Evolutionary conservation across 2,113 vertebrate genomes (phyloP), one percentile per base, ranked within the genome.

Genomic region (Electrona antarctica): DNA sequence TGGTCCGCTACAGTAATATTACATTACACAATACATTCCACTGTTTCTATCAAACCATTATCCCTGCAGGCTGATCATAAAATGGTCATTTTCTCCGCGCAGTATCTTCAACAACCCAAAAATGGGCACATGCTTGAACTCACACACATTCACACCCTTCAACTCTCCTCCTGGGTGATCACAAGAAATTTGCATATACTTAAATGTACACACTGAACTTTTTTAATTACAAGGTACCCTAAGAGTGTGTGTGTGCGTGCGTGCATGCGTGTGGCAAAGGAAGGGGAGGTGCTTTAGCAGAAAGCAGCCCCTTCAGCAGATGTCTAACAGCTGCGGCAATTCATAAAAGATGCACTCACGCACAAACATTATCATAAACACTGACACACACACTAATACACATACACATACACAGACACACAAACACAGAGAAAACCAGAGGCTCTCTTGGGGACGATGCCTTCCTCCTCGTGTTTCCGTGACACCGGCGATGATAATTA

Each of bases 261-360:
- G 33, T 41, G 33, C 5, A 33, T 46, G 41, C 6, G 12, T 46
- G 60, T n/a, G 33, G 13, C 21, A 59, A 15, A 8, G 57, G 66
- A 63, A 45, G 50, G 28, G 82, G 78, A 82, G 78, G 81, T 2
- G 46, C 58, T 74, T 64, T 74, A 45, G 15, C 64, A 84, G 79
- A 86, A 78, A 60, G 58, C 73, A 73, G 69, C 75, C 79, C 89
- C 88, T 79, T 72, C 1, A 80, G 90, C 90, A 90, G 85, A 85
- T 89, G 90, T 86, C 87, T 78, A 59, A 88, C 88, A 91, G 86
- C 87, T 90, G 90, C 75, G 79, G 82, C 82, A 81, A 83, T 89
- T 86, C 87, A 87, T 86, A 85, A 85, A 83, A 83, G 69, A 91
- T 83, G 80, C 66, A 67, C 76, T 21, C 1, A 14, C 50, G 41